Evolutionary conservation across 2,113 vertebrate genomes (phyloP), one percentile per base, ranked within the genome.

Genomic region (Plestiodon gilberti): DNA sequence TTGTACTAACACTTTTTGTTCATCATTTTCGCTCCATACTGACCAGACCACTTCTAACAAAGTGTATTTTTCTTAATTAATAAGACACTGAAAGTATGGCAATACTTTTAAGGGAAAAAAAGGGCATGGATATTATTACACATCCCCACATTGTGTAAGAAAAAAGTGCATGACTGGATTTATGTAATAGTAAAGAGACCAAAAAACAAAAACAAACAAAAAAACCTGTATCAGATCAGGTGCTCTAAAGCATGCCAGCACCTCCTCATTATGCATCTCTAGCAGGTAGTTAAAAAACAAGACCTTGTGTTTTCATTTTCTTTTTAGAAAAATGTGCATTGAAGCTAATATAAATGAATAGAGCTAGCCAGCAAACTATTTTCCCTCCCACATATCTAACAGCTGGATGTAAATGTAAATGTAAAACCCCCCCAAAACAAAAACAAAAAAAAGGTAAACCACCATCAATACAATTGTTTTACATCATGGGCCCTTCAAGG

Each of bases 251-350:
- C 99, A 99, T 99, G 98, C 98, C 96, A 98, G 98, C 97, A 97
- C 97, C 95, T 97, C 95, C 95, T 95, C 94, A 96, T 90, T 95
- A 95, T 93, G 96, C 90, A 95, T 96, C 98, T 97, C 97, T 98
- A 99, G 98, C 97, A 97, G 97, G 97, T 97, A 98, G 97, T 98
- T 97, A 98, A 98, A 98, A 98, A 99, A 97, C 97, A 97, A 98
- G 97, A 98, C 97, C 94, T 97, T 96, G 95, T 94, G 70, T 87
- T 78, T 97, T 96, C 92, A 93, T 94, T 94, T 96, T 96, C 35
- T 76, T 62, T 62, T 64, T 23, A 25, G 64, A 64, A 97, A 97
- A 98, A 97, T 96, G 96, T 97, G 96, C 96, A 96, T 97, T 97
- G 96, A 98, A 97, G 97, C 97, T 97, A 98, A 98, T 96, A 97